Base-by-base conservation (phyloP, 2,797 vertebrate species). In the Sitta carolinensis region DNA sequence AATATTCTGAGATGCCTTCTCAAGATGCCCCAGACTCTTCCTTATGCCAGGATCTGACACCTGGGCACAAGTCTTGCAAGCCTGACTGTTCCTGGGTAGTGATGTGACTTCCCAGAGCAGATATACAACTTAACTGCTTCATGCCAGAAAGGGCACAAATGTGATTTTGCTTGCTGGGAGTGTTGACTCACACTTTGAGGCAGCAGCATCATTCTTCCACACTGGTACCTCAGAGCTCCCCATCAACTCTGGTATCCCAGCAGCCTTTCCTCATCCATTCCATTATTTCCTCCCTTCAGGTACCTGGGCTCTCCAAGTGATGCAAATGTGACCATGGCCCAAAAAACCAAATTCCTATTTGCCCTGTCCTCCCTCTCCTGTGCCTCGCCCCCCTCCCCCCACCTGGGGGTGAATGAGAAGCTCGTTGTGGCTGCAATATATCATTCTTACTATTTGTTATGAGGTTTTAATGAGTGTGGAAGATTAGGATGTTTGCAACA, bases 361-460 rank as follows among this genome's bases (percentile, higher is more conserved):
- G 26, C 34, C 26, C 70, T 59, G 74, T 69, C 69, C 66, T 91
- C 51, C 64, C n/a, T 84, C 47, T 81, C 20, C n/a, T 0, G 0
- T 8, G 5, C 82, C 61, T 72, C 1, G 0, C 5, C 40, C 79
- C 89, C 83, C 79, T 79, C 29, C 93, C 94, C 83, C 80, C 3
- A 93, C 77, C 91, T 94, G 90, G 83, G 84, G 88, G 86, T 96
- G 95, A 96, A 96, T 88, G 94, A 94, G 96, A 82, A 5, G 8
- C 69, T 91, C 7, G 0, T 63, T 95, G 91, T 95, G 90, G 82
- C 95, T 96, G 92, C 93, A 95, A 91, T 97, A 96, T 96, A 95
- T 97, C 96, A 96, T 87, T 63, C 94, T 94, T 97, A 95, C 96
- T 96, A 94, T 97, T 96, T 97, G 95, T 96, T 96, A 97, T 97